Conservation (phyloP, 64 coral and sea anemone species). For the Dendrophyllia cribrosa region DNA sequence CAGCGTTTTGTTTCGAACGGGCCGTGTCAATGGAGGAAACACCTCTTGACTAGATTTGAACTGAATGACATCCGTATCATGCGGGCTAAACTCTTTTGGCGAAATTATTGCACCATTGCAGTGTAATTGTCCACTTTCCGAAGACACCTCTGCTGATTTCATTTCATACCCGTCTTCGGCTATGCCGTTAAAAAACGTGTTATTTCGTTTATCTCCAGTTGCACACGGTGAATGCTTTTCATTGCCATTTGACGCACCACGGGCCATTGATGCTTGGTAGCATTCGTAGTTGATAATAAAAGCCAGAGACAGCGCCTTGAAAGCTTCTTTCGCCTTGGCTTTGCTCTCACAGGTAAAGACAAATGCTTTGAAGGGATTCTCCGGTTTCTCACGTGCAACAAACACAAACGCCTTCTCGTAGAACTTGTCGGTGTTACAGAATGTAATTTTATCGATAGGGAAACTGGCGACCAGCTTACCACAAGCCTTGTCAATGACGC, state of each 20-base stretch:
- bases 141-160: no score
- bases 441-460: slow-evolving; percentile 84
- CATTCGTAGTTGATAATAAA: slow-evolving; percentile 88
- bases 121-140: no score
- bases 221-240: neutral
- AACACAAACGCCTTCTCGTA: slow-evolving; percentile 89
- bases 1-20: slow-evolving; percentile 4
- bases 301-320: slow-evolving; percentile 84
- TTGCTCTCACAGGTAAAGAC: slow-evolving; percentile 90
- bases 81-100: neutral
- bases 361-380: slow-evolving; percentile 88
- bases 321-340: slow-evolving; percentile 80
- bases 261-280: slow-evolving; percentile 71
- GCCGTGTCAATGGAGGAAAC: neutral
- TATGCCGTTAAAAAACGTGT: neutral
- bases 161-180: neutral
- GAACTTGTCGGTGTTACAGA: slow-evolving; percentile 77
- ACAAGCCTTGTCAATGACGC: slow-evolving; percentile 54
- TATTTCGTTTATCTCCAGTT: neutral
- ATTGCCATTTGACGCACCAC: neutral
- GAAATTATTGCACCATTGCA: neutral
- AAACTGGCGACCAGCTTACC: slow-evolving; percentile 84
- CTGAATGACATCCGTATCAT: no score
- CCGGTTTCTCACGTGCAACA: slow-evolving; percentile 74
- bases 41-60: neutral